phyloP scores from a whole-genome alignment of 64 coral and sea anemone genomes.

The Pachyseris speciosa region DNA sequence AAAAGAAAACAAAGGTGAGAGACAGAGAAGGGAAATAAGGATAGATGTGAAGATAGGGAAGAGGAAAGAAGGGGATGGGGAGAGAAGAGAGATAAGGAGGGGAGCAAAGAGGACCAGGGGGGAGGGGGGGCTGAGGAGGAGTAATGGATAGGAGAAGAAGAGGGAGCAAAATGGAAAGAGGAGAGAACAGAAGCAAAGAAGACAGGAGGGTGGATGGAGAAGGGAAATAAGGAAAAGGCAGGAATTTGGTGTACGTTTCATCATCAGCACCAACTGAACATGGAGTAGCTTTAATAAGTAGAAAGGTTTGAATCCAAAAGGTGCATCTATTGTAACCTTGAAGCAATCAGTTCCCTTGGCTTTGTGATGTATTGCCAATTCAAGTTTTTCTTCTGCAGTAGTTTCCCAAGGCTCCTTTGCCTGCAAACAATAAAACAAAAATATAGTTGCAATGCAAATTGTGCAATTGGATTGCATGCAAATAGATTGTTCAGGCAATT shows the following conservation, averaged over 20 bases:
- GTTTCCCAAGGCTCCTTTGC: slow-evolving; percentile 29
- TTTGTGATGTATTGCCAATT: slow-evolving; percentile 23
- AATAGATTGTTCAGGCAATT: no score
- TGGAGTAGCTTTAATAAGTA: background rate
- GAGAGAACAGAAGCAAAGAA: background rate
- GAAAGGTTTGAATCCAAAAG: background rate
- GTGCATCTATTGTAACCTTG: background rate
- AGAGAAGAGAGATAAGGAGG: background rate
- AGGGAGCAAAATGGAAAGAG: background rate
- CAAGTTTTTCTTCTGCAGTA: slow-evolving; percentile 8
- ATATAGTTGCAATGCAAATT: background rate
- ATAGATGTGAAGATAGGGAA: no score
- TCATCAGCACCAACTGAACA: background rate
- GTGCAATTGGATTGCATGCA: no score
- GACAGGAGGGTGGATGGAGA: background rate
- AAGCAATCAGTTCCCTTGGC: slow-evolving; percentile 36
- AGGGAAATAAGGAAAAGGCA: background rate
- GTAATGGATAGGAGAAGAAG: background rate
- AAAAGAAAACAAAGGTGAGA: no score
- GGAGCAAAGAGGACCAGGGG: no score
- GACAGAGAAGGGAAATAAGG: no score
- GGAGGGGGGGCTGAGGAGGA: background rate
- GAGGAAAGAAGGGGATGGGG: background rate
- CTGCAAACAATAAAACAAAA: background rate
- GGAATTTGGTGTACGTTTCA: background rate